Conservation (phyloP, 2,888 invertebrate genomes). For the Pachymerium ferrugineum region DNA sequence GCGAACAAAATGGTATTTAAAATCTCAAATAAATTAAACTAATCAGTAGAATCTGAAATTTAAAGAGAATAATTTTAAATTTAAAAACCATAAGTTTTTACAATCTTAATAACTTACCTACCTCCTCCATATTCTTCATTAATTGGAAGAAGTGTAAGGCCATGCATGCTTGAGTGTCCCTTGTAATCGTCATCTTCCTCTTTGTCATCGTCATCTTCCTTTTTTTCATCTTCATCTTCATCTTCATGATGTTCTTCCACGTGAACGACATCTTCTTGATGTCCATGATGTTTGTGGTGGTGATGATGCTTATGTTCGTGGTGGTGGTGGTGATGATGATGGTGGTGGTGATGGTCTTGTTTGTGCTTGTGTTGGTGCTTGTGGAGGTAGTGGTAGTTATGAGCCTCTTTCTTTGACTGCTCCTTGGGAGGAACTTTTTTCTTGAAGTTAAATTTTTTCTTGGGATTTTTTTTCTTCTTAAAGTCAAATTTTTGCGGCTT, state of each 20-base stretch:
- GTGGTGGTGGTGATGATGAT: too few relatives aligned
- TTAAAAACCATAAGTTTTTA: neutral
- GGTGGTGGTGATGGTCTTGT: too few relatives aligned
- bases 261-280: too few relatives aligned
- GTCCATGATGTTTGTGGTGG: neutral
- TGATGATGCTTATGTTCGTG: neutral
- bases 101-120: neutral
- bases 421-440: too few relatives aligned
- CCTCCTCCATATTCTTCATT: neutral
- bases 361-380: too few relatives aligned
- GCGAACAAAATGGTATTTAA: too few relatives aligned
- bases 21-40: neutral
- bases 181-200: neutral
- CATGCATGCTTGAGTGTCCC: neutral
- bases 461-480: too few relatives aligned
- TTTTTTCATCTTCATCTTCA: neutral
- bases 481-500: too few relatives aligned
- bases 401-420: too few relatives aligned
- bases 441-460: too few relatives aligned
- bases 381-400: too few relatives aligned
- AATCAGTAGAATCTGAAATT: neutral
- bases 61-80: neutral
- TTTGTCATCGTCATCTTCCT: neutral
- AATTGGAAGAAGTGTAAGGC: neutral
- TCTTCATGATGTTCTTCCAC: neutral